Percentiles rank a stretch among this genome's conserved stretches.
These are phyloP conservation scores for Rhinichthys osculus DNA, from an alignment of 2,797 vertebrate species.

Conservation along the genomic window DNA sequence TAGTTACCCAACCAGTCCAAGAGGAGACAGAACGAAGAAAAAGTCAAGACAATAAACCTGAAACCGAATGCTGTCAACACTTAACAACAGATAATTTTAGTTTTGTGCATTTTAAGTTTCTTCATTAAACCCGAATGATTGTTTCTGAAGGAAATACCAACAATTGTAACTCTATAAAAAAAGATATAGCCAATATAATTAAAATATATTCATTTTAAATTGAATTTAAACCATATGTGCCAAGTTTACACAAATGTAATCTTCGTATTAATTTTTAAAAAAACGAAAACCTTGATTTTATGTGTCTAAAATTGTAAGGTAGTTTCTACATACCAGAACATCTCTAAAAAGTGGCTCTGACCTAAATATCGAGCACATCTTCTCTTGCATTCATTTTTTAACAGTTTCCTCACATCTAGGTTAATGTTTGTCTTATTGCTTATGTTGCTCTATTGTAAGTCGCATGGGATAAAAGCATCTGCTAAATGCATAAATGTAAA, in stretches of 20 bases:
- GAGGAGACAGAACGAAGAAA: constrained; percentile 9
- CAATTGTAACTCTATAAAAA: background rate
- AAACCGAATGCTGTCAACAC: constrained; percentile 6
- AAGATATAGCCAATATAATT: background rate
- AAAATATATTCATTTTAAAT: background rate
- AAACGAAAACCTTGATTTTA: background rate
- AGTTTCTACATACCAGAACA: background rate
- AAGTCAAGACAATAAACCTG: background rate
- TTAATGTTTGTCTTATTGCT: background rate
- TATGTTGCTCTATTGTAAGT: background rate
- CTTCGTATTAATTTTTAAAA: background rate
- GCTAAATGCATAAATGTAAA: background rate
- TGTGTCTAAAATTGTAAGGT: background rate
- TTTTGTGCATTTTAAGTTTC: constrained; percentile 1
- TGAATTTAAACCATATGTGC: background rate
- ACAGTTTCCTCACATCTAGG: constrained; percentile 7
- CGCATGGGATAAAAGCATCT: background rate
- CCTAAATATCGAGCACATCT: background rate
- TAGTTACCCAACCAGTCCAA: constrained; percentile 18
- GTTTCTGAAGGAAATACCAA: background rate
- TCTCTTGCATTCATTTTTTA: background rate
- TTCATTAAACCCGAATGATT: background rate
- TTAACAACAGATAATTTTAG: constrained; percentile 16
- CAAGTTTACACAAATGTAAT: background rate
- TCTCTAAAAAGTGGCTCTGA: background rate